Conservation (phyloP, 2,797 vertebrate species). For the Tamandua tetradactyla region DNA sequence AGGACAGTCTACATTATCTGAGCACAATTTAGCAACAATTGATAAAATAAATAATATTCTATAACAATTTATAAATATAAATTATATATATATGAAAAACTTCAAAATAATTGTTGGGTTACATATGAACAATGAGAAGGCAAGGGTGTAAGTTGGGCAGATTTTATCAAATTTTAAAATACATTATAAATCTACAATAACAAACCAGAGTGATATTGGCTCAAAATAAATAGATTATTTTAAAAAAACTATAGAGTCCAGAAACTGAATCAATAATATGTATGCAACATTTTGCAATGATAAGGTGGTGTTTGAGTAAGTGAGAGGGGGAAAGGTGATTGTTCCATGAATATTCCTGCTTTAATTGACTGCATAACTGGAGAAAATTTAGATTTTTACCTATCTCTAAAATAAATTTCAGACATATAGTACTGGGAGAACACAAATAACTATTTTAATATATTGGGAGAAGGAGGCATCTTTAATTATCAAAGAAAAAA, state of each 20-base stretch:
- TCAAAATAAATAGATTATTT: background rate
- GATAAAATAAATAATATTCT: background rate
- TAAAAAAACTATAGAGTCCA: background rate
- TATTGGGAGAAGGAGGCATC: background rate
- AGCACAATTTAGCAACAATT: background rate
- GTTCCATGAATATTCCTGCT: conserved; percentile 5
- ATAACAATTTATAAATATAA: background rate
- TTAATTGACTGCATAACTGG: background rate
- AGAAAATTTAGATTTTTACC: background rate
- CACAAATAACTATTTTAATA: background rate
- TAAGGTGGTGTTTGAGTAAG: background rate
- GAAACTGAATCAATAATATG: background rate
- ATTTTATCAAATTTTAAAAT: background rate
- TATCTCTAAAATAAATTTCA: background rate
- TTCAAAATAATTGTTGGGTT: background rate
- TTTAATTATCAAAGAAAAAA: conserved; percentile 33
- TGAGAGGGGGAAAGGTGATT: background rate
- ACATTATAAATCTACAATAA: background rate
- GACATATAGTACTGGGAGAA: background rate
- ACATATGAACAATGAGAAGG: background rate
- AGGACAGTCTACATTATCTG: background rate
- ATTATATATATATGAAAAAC: background rate
- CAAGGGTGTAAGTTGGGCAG: background rate
- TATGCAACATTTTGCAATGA: background rate
- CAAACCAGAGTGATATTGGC: background rate